These are phyloP conservation scores for Poeciliopsis presidionis DNA, from an alignment of 2,797 vertebrate species.

Conservation along the genomic window DNA sequence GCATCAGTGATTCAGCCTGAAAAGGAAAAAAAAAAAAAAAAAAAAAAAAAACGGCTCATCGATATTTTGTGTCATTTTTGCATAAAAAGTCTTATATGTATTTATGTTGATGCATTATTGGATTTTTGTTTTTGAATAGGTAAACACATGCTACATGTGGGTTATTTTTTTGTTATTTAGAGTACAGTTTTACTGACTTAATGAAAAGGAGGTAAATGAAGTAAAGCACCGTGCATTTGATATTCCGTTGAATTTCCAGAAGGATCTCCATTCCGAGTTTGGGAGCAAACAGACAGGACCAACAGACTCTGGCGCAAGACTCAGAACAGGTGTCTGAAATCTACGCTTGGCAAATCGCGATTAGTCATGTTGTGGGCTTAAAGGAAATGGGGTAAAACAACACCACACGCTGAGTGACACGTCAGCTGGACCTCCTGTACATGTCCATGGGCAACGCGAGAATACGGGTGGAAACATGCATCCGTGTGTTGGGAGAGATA, in stretches of 20 bases:
- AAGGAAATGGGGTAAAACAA: slow-evolving; percentile 82
- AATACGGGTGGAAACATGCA: slow-evolving; percentile 30
- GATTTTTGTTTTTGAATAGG: slow-evolving; percentile 65
- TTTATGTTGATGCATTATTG: slow-evolving; percentile 78
- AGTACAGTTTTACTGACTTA: slow-evolving; percentile 62
- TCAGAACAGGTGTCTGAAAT: slow-evolving; percentile 78
- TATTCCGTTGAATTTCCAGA: slow-evolving; percentile 47
- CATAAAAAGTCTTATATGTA: slow-evolving; percentile 78
- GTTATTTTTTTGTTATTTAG: slow-evolving; percentile 63
- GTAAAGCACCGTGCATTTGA: slow-evolving; percentile 31
- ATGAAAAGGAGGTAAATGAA: slow-evolving; percentile 54
- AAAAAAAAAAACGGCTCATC: slow-evolving; percentile 37
- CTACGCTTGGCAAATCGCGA: slow-evolving; percentile 77
- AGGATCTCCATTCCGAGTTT: slow-evolving; percentile 70
- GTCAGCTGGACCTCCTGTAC: slow-evolving; percentile 78
- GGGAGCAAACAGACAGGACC: slow-evolving; percentile 53
- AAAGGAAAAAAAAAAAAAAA: slow-evolving; percentile 48
- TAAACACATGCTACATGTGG: slow-evolving; percentile 73
- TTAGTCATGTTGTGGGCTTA: slow-evolving; percentile 81
- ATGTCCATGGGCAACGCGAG: slow-evolving; percentile 45
- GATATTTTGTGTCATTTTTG: slow-evolving; percentile 75
- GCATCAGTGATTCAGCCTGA: slow-evolving; percentile 69
- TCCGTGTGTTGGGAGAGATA: slow-evolving; percentile 33
- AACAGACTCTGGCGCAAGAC: slow-evolving; percentile 59
- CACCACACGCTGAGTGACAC: slow-evolving; percentile 76